Percentiles rank a stretch among this genome's conserved stretches.
Evolutionary conservation across 1,140 invertebrate species (phyloP).

Genomic region (Aethina tumida): DNA sequence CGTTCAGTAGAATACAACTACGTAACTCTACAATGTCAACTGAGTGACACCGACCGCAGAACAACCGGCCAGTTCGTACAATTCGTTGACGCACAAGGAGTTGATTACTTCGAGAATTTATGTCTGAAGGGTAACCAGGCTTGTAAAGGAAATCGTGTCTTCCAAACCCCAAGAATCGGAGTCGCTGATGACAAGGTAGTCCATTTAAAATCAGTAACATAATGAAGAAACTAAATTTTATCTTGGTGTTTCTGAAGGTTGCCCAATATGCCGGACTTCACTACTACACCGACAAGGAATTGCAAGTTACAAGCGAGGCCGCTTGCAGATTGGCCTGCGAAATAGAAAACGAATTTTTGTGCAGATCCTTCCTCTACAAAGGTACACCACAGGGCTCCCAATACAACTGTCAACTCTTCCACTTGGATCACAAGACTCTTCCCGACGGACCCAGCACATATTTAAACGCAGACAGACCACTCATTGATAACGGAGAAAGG

Average conservation of each 20-base stretch:
- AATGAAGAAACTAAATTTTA: no score
- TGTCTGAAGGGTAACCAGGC: constrained; percentile 78
- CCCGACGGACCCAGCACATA: constrained; percentile 87
- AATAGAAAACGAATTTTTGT: constrained; percentile 87
- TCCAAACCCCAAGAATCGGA: constrained; percentile 71
- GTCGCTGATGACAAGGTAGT: constrained; percentile 81
- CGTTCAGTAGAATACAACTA: constrained; percentile 91
- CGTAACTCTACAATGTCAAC: constrained; percentile 78
- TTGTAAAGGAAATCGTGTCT: constrained; percentile 59
- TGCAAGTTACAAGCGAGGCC: constrained; percentile 73
- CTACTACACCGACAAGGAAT: constrained; percentile 88
- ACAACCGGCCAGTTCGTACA: constrained; percentile 75
- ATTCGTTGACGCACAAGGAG: constrained; percentile 79
- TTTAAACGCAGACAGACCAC: constrained; percentile 73
- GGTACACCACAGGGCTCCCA: constrained; percentile 60
- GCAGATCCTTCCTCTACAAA: constrained; percentile 79
- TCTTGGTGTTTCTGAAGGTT: no score
- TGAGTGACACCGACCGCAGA: constrained; percentile 79
- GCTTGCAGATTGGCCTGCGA: constrained; percentile 83
- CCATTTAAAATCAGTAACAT: no score
- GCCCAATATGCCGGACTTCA: constrained; percentile 84
- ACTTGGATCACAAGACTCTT: constrained; percentile 83
- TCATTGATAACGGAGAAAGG: constrained; percentile 83
- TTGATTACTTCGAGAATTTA: constrained; percentile 94
- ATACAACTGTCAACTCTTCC: constrained; percentile 87